Conservation (phyloP, 2,888 invertebrate species). For the Oligia strigilis region DNA sequence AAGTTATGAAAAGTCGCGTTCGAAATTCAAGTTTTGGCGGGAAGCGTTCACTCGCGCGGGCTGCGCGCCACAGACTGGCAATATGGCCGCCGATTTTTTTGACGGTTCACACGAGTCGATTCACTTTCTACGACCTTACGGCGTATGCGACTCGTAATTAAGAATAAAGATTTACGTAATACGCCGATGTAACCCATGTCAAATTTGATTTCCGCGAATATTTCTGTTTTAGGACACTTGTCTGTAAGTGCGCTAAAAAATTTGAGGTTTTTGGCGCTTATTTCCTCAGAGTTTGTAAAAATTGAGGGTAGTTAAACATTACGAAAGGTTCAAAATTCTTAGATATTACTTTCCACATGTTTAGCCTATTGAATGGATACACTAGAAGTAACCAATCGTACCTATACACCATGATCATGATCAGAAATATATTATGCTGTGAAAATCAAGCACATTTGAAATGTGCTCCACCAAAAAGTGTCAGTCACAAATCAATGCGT, state of each 20-base stretch:
- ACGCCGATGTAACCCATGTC: constrained; percentile 83
- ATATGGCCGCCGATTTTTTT: constrained; percentile 88
- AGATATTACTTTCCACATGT: background rate
- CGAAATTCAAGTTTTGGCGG: constrained; percentile 84
- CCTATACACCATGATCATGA: constrained; percentile 14
- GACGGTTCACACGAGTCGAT: constrained; percentile 90
- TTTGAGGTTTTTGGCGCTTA: constrained; percentile 13
- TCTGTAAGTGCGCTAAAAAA: constrained; percentile 17
- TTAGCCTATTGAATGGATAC: background rate
- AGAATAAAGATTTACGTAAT: constrained; percentile 89
- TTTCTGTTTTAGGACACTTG: constrained; percentile 63
- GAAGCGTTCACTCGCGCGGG: constrained; percentile 85
- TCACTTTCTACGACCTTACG: constrained; percentile 91
- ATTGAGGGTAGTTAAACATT: constrained; percentile 44
- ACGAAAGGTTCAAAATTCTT: constrained; percentile 28
- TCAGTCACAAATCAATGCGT: background rate
- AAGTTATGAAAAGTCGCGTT: constrained; percentile 74
- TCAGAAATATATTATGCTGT: background rate
- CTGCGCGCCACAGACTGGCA: constrained; percentile 88
- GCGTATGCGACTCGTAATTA: constrained; percentile 89
- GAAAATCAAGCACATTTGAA: background rate
- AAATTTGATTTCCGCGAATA: constrained; percentile 82
- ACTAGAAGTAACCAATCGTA: background rate
- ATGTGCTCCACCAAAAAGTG: background rate
- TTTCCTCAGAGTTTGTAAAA: constrained; percentile 27